Evolutionary conservation across 2,797 vertebrate genomes (phyloP).

Genomic region (Cephalopachus bancanus): DNA sequence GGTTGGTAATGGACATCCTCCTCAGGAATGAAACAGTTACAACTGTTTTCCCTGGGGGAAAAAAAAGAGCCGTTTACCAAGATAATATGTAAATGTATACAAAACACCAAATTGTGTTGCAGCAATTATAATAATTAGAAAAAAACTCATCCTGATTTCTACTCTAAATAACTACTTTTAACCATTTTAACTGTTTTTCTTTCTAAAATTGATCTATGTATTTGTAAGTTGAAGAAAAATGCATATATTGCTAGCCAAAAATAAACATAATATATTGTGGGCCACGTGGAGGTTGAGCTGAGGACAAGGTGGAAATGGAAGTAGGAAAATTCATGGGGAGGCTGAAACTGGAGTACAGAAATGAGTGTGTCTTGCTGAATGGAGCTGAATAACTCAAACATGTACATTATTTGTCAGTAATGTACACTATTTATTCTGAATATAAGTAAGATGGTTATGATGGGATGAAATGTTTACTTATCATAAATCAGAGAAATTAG

Average conservation of each 20-base stretch:
- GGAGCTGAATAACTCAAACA: not conserved
- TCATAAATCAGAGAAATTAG: slow-evolving; percentile 45
- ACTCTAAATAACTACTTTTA: not conserved
- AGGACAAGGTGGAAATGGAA: not conserved
- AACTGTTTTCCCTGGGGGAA: not conserved
- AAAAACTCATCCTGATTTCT: not conserved
- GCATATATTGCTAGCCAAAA: not conserved
- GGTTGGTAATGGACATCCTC: not conserved
- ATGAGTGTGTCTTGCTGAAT: not conserved
- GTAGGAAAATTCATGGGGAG: not conserved
- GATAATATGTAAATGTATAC: not conserved
- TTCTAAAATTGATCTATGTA: slow-evolving; percentile 4
- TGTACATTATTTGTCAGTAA: not conserved
- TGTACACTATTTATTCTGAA: slow-evolving; percentile 11
- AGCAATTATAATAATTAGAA: not conserved
- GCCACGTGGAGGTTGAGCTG: not conserved
- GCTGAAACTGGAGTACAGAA: not conserved
- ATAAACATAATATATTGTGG: not conserved
- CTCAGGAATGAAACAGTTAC: not conserved
- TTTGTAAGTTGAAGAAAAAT: not conserved
- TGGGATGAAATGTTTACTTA: slow-evolving; percentile 28
- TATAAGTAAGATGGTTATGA: not conserved
- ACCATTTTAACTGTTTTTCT: not conserved
- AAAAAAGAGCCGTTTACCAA: not conserved
- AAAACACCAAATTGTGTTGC: not conserved